Base-by-base conservation (phyloP, 2,113 vertebrate species). In the Petrocephalus zakoni region DNA sequence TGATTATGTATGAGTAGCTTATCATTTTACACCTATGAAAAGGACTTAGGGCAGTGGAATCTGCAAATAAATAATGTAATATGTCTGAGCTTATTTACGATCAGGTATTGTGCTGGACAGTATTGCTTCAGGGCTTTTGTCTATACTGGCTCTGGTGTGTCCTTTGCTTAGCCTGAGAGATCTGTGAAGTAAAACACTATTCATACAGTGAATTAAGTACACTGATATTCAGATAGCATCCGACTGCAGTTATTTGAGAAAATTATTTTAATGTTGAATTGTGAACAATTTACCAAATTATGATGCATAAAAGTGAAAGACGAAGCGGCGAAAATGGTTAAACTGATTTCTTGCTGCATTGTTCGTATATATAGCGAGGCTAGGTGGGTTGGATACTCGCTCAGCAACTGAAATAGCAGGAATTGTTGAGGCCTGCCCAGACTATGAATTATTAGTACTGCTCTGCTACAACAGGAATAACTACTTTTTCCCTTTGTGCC, bases 401-500 rank as follows among this genome's bases (percentile, higher is more conserved):
- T 42, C 72, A 78, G 72, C 34, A 19, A 42, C 34, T 42, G 72
- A 83, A 49, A 83, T 83, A 47, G 46, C 46, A 83, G 81, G 22
- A 47, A 83, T 47, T 87, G 86, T 46, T 87, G 86, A 61, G 86
- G 25, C 56, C 21, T 87, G 86, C 56, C 55, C 86, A 64, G 86
- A 37, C 37, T 42, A 11, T 61, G 58, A 46, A 46, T 56, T 64
- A n/a, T 86, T 46, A 46, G 86, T 64, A 42, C 34, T 22, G 55
- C 47, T n/a, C 86, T 61, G 53, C 86, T 86, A 7, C 34, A 61
- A 58, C 85, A 87, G 34, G 85, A 34, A 87, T 87, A 61, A 87
- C 85, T 22, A 46, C 55, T 46, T 61, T 46, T 9, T 10, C 19
- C 37, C 34, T 85, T 85, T 46, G 78, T 82, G 9, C 47, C 47